Conservation (phyloP, 2,888 invertebrate genomes). For the Cenopis cana region DNA sequence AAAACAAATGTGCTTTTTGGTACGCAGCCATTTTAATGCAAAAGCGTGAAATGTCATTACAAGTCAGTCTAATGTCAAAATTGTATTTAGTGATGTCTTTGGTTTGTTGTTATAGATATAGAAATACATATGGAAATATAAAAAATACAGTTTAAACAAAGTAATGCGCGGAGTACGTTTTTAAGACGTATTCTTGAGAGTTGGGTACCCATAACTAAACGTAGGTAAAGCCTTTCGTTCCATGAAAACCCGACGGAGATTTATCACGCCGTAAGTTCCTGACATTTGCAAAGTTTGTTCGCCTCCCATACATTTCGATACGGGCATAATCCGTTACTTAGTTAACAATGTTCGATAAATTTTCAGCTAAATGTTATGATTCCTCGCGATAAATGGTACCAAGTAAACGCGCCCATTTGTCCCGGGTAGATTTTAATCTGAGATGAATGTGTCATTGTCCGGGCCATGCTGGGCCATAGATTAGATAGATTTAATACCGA, state of each 20-base stretch:
- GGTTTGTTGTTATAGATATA: not conserved
- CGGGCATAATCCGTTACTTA: conserved; percentile 45
- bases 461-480: conserved; percentile 49
- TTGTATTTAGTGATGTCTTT: not conserved
- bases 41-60: conserved; percentile 35
- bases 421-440: conserved; percentile 72
- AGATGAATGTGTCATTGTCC: conserved; percentile 71
- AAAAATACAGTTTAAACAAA: not conserved
- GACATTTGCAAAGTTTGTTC: conserved; percentile 46
- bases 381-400: conserved; percentile 49
- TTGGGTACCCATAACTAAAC: conserved; percentile 30
- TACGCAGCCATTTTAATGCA: conserved; percentile 40
- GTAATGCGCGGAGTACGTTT: not conserved
- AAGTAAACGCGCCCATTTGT: conserved; percentile 68
- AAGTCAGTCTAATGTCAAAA: conserved; percentile 17
- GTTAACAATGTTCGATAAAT: conserved; percentile 48
- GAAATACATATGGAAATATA: not conserved
- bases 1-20: conserved; percentile 36
- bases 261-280: conserved; percentile 38
- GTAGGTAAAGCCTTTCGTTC: conserved; percentile 24
- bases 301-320: conserved; percentile 48
- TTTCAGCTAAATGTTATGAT: conserved; percentile 47
- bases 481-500: conserved; percentile 42
- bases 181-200: conserved; percentile 22
- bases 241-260: conserved; percentile 39